These are phyloP conservation scores for Leucoptera coffeella DNA, from an alignment of 2,888 invertebrate genomes.

Conservation along the genomic window DNA sequence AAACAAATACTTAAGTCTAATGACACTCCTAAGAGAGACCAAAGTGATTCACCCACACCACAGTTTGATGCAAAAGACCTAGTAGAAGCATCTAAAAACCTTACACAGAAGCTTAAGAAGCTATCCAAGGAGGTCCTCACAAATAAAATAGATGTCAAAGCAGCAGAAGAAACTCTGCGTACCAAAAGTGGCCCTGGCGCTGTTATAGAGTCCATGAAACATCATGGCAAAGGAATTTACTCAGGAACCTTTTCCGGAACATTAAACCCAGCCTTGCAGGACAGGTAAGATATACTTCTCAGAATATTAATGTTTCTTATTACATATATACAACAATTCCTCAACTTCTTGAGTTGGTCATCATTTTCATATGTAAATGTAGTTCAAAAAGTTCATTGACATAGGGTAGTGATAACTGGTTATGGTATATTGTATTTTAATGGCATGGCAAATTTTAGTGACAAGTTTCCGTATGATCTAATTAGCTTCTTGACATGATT, in stretches of 20 bases:
- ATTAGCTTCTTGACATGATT: no score
- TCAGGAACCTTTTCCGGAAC: constrained; percentile 96
- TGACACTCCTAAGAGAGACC: constrained; percentile 30
- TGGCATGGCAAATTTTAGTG: no score
- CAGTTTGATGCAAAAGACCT: constrained; percentile 67
- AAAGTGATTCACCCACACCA: constrained; percentile 23
- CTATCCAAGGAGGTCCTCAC: constrained; percentile 85
- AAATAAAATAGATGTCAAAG: constrained; percentile 49
- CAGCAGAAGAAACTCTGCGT: constrained; percentile 41
- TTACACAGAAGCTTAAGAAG: constrained; percentile 86
- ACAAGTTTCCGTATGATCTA: no score
- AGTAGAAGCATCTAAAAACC: constrained; percentile 84
- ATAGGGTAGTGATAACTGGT: no score
- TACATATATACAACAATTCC: no score
- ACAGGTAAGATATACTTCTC: constrained; percentile 43
- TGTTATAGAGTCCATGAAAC: constrained; percentile 87
- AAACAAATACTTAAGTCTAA: constrained; percentile 31
- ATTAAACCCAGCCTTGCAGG: constrained; percentile 87
- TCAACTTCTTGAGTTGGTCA: no score
- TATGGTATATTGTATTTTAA: no score
- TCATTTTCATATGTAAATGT: no score
- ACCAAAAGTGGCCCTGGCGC: constrained; percentile 58
- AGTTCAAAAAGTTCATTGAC: no score
- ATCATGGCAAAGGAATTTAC: constrained; percentile 91
- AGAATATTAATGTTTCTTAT: no score